phyloP scores from a whole-genome alignment of 2,113 vertebrate species.

The Drymodes brunneopygia region DNA sequence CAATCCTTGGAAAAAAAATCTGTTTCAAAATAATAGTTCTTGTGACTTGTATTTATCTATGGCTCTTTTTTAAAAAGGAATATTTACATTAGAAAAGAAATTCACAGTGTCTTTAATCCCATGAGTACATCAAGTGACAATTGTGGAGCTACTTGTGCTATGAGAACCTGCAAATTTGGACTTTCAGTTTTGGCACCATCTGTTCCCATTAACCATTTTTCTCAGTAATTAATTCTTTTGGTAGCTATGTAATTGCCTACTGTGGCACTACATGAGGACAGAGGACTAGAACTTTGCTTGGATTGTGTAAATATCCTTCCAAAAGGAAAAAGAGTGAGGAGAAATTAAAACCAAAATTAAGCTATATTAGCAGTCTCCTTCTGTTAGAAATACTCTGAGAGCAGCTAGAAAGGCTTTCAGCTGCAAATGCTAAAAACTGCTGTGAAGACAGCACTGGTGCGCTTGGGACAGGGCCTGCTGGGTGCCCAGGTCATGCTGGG shows the following conservation, averaged over 20 bases:
- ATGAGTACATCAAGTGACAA: background rate
- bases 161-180: background rate
- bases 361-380: background rate
- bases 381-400: background rate
- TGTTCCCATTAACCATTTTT: background rate
- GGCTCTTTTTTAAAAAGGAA: background rate
- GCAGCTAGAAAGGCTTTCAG: background rate
- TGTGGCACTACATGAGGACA: background rate
- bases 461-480: background rate
- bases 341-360: background rate
- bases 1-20: background rate
- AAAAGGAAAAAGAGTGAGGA: background rate
- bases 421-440: background rate
- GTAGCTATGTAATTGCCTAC: background rate
- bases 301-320: background rate
- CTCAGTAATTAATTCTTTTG: background rate
- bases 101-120: background rate
- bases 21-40: conserved; percentile 9
- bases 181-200: background rate
- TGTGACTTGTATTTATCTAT: background rate
- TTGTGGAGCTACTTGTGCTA: background rate
- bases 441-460: background rate
- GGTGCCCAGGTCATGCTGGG: background rate
- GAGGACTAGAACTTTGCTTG: background rate
- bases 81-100: background rate